phyloP scores from a whole-genome alignment of 2,113 vertebrate genomes.

The Epinephelus fuscoguttatus region DNA sequence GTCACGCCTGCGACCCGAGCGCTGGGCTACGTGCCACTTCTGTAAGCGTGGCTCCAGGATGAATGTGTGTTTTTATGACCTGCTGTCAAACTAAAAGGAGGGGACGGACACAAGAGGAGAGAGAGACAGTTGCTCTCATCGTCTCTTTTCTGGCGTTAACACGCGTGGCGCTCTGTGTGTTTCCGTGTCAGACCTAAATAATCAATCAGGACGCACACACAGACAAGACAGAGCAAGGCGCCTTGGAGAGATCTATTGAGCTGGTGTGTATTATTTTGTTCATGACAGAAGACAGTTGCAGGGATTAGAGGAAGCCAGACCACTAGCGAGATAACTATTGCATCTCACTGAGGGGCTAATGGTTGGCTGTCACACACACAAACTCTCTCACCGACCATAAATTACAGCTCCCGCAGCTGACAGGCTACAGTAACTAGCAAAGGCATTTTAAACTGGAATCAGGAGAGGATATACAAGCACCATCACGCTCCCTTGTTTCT shows the following conservation, averaged over 20 bases:
- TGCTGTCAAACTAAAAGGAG: slow-evolving; percentile 22
- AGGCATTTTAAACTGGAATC: slow-evolving; percentile 48
- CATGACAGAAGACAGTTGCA: slow-evolving; percentile 27
- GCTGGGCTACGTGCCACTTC: slow-evolving; percentile 18
- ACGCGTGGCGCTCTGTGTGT: not conserved
- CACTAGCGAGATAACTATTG: slow-evolving; percentile 18
- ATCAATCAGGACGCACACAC: slow-evolving; percentile 28
- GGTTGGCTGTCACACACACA: not conserved
- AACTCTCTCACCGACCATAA: slow-evolving; percentile 21
- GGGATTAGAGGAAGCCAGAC: slow-evolving; percentile 46
- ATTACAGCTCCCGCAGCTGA: not conserved
- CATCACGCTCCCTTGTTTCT: slow-evolving; percentile 25
- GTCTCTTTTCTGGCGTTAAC: slow-evolving; percentile 24
- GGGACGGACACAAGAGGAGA: slow-evolving; percentile 15
- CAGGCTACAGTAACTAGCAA: slow-evolving; percentile 19
- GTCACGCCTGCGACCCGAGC: slow-evolving; percentile 66
- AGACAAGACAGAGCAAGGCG: not conserved
- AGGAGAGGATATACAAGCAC: slow-evolving; percentile 16
- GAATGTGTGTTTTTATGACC: slow-evolving; percentile 84
- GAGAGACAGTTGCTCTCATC: not conserved
- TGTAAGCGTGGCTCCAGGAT: slow-evolving; percentile 54
- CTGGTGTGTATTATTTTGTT: slow-evolving; percentile 36
- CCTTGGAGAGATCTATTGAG: slow-evolving; percentile 16
- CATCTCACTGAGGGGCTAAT: slow-evolving; percentile 1
- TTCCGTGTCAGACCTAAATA: slow-evolving; percentile 24